Conservation (phyloP, 2,888 invertebrate genomes). For the Macrosiphum euphorbiae region DNA sequence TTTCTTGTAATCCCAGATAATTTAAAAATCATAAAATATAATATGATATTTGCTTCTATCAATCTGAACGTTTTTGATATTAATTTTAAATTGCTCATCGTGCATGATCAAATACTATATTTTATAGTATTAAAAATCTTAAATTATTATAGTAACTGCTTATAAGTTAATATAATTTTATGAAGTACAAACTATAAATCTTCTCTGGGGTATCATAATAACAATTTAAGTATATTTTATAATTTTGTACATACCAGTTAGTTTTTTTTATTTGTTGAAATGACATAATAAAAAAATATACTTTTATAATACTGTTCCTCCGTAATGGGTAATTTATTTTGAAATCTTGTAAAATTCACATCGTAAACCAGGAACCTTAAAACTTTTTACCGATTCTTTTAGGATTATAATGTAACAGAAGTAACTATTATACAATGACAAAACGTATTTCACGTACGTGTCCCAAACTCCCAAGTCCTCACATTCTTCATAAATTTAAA, state of each 20-base stretch:
- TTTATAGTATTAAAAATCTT: neutral
- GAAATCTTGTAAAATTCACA: constrained; percentile 40
- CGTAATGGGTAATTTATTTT: constrained; percentile 43
- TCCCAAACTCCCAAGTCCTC: no score
- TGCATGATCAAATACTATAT: neutral
- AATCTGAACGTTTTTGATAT: neutral
- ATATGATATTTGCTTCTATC: neutral
- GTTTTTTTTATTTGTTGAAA: constrained; percentile 36
- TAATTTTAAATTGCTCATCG: neutral
- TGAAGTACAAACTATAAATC: constrained; percentile 3
- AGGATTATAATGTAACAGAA: constrained; percentile 8
- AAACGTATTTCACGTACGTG: neutral
- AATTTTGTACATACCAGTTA: constrained; percentile 4
- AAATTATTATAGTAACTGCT: neutral
- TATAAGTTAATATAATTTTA: constrained; percentile 8
- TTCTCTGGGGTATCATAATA: constrained; percentile 15
- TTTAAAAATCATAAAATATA: neutral
- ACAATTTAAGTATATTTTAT: constrained; percentile 21
- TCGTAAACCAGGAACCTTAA: constrained; percentile 23
- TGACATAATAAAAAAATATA: constrained; percentile 35
- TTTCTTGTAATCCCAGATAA: neutral
- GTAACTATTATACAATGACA: neutral
- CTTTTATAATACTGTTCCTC: constrained; percentile 3
- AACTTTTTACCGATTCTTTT: constrained; percentile 33
- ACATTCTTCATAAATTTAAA: no score